Evolutionary conservation across 2,888 invertebrate species (phyloP), one percentile per base, ranked within the genome.

Genomic region (Hirtodrosophila histrioides): DNA sequence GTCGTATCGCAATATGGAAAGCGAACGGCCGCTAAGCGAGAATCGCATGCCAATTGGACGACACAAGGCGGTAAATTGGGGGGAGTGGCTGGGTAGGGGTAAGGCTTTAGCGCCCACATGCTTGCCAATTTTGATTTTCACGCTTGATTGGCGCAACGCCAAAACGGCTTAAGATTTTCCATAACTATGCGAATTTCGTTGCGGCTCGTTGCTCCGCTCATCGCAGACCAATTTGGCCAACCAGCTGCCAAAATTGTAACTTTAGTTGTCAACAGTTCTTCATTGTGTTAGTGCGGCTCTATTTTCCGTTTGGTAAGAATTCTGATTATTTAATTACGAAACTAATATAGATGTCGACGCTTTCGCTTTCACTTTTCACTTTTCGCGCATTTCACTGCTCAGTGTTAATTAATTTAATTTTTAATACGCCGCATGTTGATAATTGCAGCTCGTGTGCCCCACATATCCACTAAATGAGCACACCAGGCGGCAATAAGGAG

Each of bases 1-100:
- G 53, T 69, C 88, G 63, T 23, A 64, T 44, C 63, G 71, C 53
- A 65, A 57, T 69, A 72, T 74, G 66, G 71, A 84, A 60, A 72
- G 64, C 72, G 74, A 72, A 48, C 87, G 88, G 9, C 88, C 84
- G 50, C 87, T 71, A 46, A 84, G 84, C 63, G 84, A 88, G 82
- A 88, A 88, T 73, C 85, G 87, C 33, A 72, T 88, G 66, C 81
- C 87, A 67, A 78, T 82, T 58, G 62, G 48, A 23, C 62, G 75
- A 4, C 62, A 44, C 9, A 31, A 35, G 36, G 43, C 63, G 82
- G 80, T 80, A 68, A 85, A 86, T 85, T 51, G 17, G 49, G 41
- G 41, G 50, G 23, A 10, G 7, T 62, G 11, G 36, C 39, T 31
- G 35, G 27, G 33, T 24, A 49, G 10, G 29, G 44, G 61, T 46